A percentile compares a stretch with the other conserved stretches of the same genome.
These are phyloP conservation scores for Semicossyphus pulcher DNA, from an alignment of 2,113 vertebrate species.

Conservation along the genomic window DNA sequence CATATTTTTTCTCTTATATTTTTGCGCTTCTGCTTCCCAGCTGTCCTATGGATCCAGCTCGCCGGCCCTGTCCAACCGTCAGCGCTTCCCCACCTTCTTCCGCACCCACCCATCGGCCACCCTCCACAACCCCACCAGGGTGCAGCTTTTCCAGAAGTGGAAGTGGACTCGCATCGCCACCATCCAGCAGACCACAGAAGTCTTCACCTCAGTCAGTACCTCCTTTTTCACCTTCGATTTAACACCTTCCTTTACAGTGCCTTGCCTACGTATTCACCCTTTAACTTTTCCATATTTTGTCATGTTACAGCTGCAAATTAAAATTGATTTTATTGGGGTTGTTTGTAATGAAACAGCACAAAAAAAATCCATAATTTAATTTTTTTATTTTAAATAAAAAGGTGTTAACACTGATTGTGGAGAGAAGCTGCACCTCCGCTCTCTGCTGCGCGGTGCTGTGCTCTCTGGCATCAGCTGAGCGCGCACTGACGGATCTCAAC, in stretches of 20 bases:
- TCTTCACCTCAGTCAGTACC: slow-evolving; percentile 93
- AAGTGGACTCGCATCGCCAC: slow-evolving; percentile 97
- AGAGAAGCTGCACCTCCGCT: too few species aligned
- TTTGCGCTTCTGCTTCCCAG: slow-evolving; percentile 64
- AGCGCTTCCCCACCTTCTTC: slow-evolving; percentile 96
- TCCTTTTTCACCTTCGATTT: not conserved
- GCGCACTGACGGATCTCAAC: too few species aligned
- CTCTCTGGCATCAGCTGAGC: too few species aligned
- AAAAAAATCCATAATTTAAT: too few species aligned
- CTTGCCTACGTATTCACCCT: not conserved
- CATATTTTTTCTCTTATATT: not conserved
- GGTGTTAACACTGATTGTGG: too few species aligned
- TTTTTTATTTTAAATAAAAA: too few species aligned
- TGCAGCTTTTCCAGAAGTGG: slow-evolving; percentile 96
- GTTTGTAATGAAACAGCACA: too few species aligned
- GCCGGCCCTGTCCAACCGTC: slow-evolving; percentile 93
- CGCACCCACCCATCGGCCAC: slow-evolving; percentile 95
- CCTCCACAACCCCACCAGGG: slow-evolving; percentile 94
- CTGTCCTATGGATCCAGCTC: slow-evolving; percentile 96
- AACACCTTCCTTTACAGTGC: not conserved
- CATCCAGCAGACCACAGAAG: slow-evolving; percentile 97
- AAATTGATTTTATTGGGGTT: not conserved
- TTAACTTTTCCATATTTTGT: not conserved
- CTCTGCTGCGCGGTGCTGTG: too few species aligned
- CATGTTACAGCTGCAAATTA: not conserved